Conservation (phyloP, 2,797 vertebrate species). For the Telmatherina bonti region DNA sequence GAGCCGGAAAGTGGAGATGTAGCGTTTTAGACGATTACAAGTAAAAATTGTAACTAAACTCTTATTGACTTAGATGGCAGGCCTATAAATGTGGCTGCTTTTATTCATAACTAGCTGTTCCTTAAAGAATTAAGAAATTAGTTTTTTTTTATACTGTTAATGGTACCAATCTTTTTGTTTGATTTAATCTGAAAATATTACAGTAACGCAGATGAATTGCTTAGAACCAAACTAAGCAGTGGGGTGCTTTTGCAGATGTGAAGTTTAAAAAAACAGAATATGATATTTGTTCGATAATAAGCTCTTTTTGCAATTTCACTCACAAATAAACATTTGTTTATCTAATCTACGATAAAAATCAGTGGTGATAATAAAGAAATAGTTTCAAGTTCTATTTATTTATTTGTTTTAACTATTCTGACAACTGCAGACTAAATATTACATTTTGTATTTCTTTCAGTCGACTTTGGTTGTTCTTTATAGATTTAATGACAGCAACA, state of each 20-base stretch:
- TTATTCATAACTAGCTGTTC: no score
- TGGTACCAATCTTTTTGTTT: conserved; percentile 6
- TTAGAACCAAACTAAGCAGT: conserved; percentile 38
- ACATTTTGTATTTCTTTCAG: conserved; percentile 32
- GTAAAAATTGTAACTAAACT: conserved; percentile 55
- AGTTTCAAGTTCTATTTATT: background rate
- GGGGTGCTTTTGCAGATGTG: conserved; percentile 40
- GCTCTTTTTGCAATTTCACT: conserved; percentile 25
- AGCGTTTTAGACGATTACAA: conserved; percentile 55
- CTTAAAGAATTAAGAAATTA: conserved; percentile 16
- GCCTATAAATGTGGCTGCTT: conserved; percentile 21
- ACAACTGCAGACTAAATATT: conserved; percentile 17
- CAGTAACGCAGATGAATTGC: conserved; percentile 28
- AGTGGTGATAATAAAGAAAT: conserved; percentile 8
- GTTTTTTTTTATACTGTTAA: no score
- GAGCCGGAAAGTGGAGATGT: conserved; percentile 36
- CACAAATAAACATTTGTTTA: conserved; percentile 20
- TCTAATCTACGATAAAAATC: conserved; percentile 23
- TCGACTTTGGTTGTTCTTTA: conserved; percentile 16
- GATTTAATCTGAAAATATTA: conserved; percentile 17
- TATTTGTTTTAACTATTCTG: conserved; percentile 13
- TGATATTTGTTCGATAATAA: conserved; percentile 50
- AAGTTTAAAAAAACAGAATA: conserved; percentile 32
- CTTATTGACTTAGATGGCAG: conserved; percentile 51
- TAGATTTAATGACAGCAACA: conserved; percentile 31